phyloP scores from a whole-genome alignment of 2,113 vertebrate species.

The Phainopepla nitens region DNA sequence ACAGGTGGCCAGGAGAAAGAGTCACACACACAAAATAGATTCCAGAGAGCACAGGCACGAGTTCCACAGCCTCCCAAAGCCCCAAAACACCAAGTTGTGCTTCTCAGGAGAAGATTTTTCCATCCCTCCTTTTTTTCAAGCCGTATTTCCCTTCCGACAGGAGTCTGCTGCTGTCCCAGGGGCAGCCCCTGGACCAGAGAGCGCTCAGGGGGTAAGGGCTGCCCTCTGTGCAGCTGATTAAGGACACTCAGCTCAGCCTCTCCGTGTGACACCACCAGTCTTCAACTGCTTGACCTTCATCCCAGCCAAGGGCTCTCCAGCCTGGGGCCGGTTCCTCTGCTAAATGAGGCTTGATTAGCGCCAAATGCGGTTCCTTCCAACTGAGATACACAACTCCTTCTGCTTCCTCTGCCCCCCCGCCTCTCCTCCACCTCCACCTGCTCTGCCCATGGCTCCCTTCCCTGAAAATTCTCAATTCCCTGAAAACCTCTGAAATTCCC shows the following conservation, averaged over 20 bases:
- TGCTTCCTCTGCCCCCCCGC: not conserved
- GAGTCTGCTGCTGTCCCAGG: not conserved
- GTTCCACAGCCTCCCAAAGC: not conserved
- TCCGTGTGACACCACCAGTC: not conserved
- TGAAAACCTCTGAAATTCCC: not conserved
- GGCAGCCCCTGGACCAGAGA: not conserved
- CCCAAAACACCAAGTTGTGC: rapidly evolving
- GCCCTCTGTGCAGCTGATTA: not conserved
- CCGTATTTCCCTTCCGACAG: not conserved
- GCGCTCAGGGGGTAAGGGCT: not conserved
- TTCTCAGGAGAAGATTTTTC: not conserved
- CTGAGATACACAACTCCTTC: not conserved
- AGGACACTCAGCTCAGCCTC: not conserved
- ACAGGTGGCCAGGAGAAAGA: rapidly evolving
- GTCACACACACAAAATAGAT: rapidly evolving
- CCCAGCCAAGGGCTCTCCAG: not conserved
- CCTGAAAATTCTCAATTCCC: too few relatives aligned
- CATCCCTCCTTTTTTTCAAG: not conserved
- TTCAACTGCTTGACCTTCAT: not conserved
- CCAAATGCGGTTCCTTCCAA: not conserved
- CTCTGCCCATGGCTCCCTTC: too few relatives aligned
- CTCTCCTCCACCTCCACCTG: not conserved
- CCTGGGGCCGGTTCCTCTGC: not conserved
- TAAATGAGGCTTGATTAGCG: not conserved
- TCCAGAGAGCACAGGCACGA: not conserved